A percentile compares a stretch with the other conserved stretches of the same genome.
Conservation (phyloP, 2,113 vertebrate species). For the Solea senegalensis region DNA sequence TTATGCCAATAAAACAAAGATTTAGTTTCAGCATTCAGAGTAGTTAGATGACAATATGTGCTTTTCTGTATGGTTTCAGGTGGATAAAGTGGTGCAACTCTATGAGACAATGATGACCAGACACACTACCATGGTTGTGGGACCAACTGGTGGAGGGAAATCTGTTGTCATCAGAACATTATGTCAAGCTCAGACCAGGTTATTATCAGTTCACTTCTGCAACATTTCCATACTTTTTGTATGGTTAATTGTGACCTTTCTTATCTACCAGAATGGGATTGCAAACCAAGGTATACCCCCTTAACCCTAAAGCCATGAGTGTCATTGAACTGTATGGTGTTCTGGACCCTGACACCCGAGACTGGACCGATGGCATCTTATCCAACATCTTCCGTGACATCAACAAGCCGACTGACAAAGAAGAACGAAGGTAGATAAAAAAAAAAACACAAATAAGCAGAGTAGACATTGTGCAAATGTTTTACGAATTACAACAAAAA, state of each 20-base stretch:
- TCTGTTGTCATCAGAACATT: constrained; percentile 93
- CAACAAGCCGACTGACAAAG: constrained; percentile 93
- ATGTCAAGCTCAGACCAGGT: constrained; percentile 95
- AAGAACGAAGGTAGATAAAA: constrained; percentile 86
- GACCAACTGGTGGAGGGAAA: constrained; percentile 96
- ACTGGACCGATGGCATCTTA: constrained; percentile 97
- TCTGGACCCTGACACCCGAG: constrained; percentile 90
- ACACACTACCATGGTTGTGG: constrained; percentile 97
- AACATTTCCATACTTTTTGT: not conserved
- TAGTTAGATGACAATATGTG: not conserved
- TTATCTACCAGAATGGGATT: constrained; percentile 84
- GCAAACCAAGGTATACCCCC: constrained; percentile 87
- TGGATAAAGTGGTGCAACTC: constrained; percentile 98
- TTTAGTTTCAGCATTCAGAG: not conserved
- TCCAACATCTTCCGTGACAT: constrained; percentile 97
- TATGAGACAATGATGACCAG: constrained; percentile 98
- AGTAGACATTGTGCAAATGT: not conserved
- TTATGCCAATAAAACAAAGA: not conserved
- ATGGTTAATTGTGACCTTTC: not conserved
- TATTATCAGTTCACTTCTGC: constrained; percentile 39
- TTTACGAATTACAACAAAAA: not conserved
- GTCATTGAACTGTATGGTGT: constrained; percentile 95
- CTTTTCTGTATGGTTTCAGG: constrained; percentile 73
- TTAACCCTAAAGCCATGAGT: constrained; percentile 96
- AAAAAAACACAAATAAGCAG: not conserved